A percentile compares a stretch with the other conserved stretches of the same genome.
Conservation (phyloP, 1,140 invertebrate genomes). For the Conopomorpha cramerella region DNA sequence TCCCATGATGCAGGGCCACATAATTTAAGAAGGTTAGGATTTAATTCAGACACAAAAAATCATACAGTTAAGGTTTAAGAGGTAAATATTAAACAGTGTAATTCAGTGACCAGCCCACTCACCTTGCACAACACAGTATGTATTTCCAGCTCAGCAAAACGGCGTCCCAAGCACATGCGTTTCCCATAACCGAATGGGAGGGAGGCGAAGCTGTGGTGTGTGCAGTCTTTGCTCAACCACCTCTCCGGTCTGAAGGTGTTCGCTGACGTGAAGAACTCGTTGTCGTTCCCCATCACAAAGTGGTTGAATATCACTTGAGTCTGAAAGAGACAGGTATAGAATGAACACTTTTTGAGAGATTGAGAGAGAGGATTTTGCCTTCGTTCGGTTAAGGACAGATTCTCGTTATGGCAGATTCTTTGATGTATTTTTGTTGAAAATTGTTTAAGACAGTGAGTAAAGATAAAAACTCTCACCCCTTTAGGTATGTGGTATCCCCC, state of each 20-base stretch:
- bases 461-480: conserved; percentile 67
- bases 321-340: too few relatives aligned
- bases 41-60: too few relatives aligned
- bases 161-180: conserved; percentile 74
- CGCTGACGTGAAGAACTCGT: conserved; percentile 71
- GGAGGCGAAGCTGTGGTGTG: conserved; percentile 67
- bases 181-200: conserved; percentile 76
- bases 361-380: too few relatives aligned
- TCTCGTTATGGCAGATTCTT: too few relatives aligned
- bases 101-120: conserved; percentile 10
- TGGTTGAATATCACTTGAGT: conserved; percentile 83
- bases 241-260: conserved; percentile 75
- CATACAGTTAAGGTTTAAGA: too few relatives aligned
- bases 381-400: too few relatives aligned
- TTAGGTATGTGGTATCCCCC: conserved; percentile 85
- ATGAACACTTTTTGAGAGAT: too few relatives aligned
- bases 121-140: conserved; percentile 71
- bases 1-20: too few relatives aligned
- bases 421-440: too few relatives aligned
- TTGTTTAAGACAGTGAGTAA: not conserved
- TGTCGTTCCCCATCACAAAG: conserved; percentile 76
- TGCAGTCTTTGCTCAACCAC: conserved; percentile 63
- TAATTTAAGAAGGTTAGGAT: too few relatives aligned
- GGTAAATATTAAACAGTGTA: too few relatives aligned
- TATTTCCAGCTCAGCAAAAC: conserved; percentile 78